These are phyloP conservation scores for Sparus aurata DNA, from an alignment of 2,797 vertebrate species.

Conservation along the genomic window DNA sequence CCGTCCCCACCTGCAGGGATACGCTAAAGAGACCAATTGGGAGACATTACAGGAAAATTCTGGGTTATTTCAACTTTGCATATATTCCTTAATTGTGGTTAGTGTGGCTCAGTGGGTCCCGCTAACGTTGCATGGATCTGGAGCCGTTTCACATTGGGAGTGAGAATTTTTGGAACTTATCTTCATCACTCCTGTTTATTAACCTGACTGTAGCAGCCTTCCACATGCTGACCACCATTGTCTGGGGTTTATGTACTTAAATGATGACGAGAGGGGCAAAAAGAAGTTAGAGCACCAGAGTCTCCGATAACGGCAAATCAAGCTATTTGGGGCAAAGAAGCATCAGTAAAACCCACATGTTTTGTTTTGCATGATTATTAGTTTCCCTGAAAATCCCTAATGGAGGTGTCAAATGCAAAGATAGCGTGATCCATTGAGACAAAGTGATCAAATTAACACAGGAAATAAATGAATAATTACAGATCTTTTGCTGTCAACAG, in stretches of 20 bases:
- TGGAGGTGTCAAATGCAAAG: neutral
- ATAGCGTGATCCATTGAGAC: neutral
- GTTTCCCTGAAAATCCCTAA: neutral
- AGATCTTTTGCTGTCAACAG: neutral
- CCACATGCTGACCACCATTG: no score
- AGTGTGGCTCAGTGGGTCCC: neutral
- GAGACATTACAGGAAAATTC: neutral
- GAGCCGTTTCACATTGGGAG: no score
- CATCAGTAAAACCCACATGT: no score
- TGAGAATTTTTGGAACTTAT: no score
- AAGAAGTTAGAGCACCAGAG: no score
- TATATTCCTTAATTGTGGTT: neutral
- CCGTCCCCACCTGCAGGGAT: constrained; percentile 96
- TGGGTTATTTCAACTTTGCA: neutral
- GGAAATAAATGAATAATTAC: neutral
- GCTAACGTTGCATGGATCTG: neutral
- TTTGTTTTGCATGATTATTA: neutral
- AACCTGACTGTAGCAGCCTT: no score
- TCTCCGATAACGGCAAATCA: no score
- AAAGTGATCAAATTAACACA: neutral
- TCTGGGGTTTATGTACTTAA: no score
- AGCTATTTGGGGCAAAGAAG: no score
- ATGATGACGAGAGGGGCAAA: no score
- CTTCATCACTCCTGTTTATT: no score
- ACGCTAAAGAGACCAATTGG: constrained; percentile 78